Evolutionary conservation across 2,888 invertebrate species (phyloP).

Genomic region (Campoplex capitator): DNA sequence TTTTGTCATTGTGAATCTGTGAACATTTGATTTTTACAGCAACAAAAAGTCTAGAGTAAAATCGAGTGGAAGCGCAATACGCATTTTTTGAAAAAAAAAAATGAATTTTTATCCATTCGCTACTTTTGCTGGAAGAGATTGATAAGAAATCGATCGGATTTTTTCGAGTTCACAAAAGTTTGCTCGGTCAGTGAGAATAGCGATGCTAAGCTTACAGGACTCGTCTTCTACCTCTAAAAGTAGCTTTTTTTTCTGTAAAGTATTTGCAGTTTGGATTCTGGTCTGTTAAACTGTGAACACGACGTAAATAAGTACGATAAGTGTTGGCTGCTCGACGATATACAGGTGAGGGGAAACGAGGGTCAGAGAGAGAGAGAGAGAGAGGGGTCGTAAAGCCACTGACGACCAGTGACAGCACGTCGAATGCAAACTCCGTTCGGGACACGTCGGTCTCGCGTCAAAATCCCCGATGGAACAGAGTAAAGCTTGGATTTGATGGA

Average conservation of each 20-base stretch:
- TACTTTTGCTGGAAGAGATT: no score
- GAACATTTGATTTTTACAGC: not conserved
- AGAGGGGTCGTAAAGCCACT: conserved; percentile 57
- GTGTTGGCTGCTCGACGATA: not conserved
- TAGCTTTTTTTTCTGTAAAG: not conserved
- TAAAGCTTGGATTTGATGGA: conserved; percentile 34
- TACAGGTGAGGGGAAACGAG: conserved; percentile 16
- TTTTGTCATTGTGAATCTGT: not conserved
- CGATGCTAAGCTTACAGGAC: not conserved
- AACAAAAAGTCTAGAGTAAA: not conserved
- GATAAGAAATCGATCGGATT: not conserved
- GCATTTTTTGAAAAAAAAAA: not conserved
- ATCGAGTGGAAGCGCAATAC: not conserved
- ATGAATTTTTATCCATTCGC: no score
- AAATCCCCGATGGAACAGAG: conserved; percentile 48
- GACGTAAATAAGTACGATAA: not conserved
- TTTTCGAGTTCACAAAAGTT: not conserved
- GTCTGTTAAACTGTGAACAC: not conserved
- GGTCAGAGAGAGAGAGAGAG: no score
- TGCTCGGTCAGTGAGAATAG: not conserved
- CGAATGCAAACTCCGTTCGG: conserved; percentile 70
- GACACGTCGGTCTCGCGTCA: conserved; percentile 74
- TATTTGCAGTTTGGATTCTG: not conserved
- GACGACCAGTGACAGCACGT: conserved; percentile 55
- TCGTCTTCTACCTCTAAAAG: not conserved